Conservation (phyloP, 2,888 invertebrate species). For the Lithophane socia region DNA sequence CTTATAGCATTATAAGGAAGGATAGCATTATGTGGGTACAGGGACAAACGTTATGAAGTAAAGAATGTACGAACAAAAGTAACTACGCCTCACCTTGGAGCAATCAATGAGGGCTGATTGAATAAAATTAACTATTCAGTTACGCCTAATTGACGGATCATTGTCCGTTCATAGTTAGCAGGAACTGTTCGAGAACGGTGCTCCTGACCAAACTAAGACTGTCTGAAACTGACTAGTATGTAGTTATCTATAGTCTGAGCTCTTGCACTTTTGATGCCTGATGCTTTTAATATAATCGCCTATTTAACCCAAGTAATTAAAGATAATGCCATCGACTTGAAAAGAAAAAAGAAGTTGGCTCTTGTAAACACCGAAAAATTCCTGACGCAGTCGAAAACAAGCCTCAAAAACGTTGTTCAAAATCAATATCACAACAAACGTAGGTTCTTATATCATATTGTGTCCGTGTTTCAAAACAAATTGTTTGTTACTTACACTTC, state of each 20-base stretch:
- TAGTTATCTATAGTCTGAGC: too few species aligned
- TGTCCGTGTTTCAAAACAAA: neutral
- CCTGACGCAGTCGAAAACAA: neutral
- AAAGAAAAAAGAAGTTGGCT: neutral
- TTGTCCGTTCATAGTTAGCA: neutral
- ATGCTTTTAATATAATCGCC: too few species aligned
- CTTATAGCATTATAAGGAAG: conserved; percentile 24
- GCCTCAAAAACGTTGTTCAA: neutral
- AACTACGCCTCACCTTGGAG: conserved; percentile 36
- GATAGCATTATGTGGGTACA: conserved; percentile 21
- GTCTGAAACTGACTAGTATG: too few species aligned
- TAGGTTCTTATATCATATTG: too few species aligned
- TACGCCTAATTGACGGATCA: conserved; percentile 21
- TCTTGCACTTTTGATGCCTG: too few species aligned
- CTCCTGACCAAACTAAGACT: neutral
- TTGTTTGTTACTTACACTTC: conserved; percentile 4
- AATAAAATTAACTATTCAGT: conserved; percentile 35
- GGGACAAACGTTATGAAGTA: conserved; percentile 12
- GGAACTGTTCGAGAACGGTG: neutral
- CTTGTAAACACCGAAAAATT: too few species aligned
- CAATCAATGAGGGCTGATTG: conserved; percentile 25
- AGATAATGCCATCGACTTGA: neutral
- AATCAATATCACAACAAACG: too few species aligned
- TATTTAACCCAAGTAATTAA: neutral
- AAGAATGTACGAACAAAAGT: conserved; percentile 17